Base-by-base conservation (phyloP, 1,140 invertebrate genomes). In the Bombus waltoni region DNA sequence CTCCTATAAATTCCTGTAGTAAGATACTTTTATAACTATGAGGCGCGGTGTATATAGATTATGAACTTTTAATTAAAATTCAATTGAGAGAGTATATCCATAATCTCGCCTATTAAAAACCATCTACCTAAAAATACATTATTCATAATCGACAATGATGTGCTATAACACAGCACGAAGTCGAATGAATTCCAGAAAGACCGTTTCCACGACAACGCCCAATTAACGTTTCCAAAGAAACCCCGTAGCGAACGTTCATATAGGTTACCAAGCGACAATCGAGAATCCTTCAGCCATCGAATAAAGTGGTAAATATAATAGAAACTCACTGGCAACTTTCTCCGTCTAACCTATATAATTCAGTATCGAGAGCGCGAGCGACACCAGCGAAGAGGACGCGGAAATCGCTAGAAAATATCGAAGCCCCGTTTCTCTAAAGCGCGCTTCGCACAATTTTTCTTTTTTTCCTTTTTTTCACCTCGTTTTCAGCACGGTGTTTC, bases 161-260 rank as follows among this genome's bases (percentile, higher is more conserved):
- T 4, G 3, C 8, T 40, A 15, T 8, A 42, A 72, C 28, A 44
- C 40, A 44, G 28, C 13, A 75, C 10, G 38, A 32, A n/a, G 25
- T 5, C 15, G 32, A 57, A 35, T 53, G 32, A 53, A 57, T 75
- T 28, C 13, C 53, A 40, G 35, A 35, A 38, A 76, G 74, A 18
- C 47, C 47, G 47, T 53, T 53, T 53, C 47, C 22, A 25, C 13
- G 18, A 59, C 47, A 59, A 38, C 53, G 8, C 25, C 78, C 83
- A 90, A 91, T 91, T 91, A 91, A 89, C 86, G 83, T 87, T 89
- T 89, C 85, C 81, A 78, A 66, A 77, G 84, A 62, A 81, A 85
- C 57, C 59, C 66, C 72, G 57, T 53, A 5, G 18, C 47, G 18
- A 53, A 71, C 70, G 59, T 74, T 73, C 84, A 87, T 89, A 71